These are phyloP conservation scores for Yoshiicerus persimilis DNA, from an alignment of 1,140 invertebrate species.

Conservation along the genomic window DNA sequence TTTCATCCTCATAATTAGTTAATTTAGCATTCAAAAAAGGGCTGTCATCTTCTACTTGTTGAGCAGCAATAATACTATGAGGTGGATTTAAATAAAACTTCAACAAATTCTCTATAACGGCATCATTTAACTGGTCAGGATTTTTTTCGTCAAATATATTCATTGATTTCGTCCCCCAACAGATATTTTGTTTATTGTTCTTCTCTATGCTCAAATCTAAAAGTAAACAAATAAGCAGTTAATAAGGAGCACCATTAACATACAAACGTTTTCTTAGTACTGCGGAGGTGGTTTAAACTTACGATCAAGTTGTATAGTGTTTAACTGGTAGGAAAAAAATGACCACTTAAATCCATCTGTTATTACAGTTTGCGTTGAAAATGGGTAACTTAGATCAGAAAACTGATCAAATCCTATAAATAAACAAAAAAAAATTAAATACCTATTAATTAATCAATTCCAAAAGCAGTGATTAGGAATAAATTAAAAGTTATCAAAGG, in stretches of 20 bases:
- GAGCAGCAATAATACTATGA: constrained; percentile 31
- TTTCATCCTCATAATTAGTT: constrained; percentile 56
- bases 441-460: background rate
- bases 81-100: constrained; percentile 75
- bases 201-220: constrained; percentile 55
- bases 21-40: constrained; percentile 74
- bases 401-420: constrained; percentile 79
- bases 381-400: constrained; percentile 83
- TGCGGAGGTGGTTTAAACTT: no score
- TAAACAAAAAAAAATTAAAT: constrained; percentile 40
- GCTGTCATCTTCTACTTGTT: constrained; percentile 55
- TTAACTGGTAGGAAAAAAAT: constrained; percentile 85
- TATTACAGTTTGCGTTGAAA: constrained; percentile 78
- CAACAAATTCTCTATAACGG: constrained; percentile 71
- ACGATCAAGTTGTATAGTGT: constrained; percentile 71
- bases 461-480: background rate
- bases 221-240: constrained; percentile 21
- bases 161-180: constrained; percentile 71
- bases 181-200: constrained; percentile 75
- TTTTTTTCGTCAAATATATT: constrained; percentile 72
- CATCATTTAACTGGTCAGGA: constrained; percentile 75
- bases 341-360: constrained; percentile 81
- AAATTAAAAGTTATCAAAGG: background rate
- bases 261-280: no score
- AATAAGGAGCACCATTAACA: no score